Conservation (phyloP, 2,113 vertebrate genomes). For the Noturus placidus region DNA sequence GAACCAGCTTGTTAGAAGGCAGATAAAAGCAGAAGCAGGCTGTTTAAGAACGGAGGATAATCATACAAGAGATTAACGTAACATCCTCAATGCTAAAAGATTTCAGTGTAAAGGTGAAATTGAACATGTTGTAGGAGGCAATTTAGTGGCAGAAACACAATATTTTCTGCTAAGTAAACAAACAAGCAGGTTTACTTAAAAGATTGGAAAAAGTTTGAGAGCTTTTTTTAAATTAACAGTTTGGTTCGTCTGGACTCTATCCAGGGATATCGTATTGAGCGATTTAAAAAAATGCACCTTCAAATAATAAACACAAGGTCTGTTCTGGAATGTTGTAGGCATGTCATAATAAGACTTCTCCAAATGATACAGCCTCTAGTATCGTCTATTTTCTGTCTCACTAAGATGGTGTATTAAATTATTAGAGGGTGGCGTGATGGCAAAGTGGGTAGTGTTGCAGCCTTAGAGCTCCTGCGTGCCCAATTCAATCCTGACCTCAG, state of each 20-base stretch:
- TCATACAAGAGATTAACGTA: background rate
- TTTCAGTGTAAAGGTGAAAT: background rate
- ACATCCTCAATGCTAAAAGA: background rate
- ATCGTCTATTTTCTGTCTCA: background rate
- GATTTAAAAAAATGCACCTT: background rate
- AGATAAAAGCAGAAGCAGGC: background rate
- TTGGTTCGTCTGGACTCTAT: background rate
- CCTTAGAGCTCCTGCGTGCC: background rate
- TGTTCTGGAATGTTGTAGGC: background rate
- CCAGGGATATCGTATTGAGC: background rate
- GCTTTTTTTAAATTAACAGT: background rate
- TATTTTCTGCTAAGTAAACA: background rate
- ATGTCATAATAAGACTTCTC: background rate
- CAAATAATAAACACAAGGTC: background rate
- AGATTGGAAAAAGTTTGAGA: background rate
- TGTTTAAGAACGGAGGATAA: background rate
- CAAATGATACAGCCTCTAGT: background rate
- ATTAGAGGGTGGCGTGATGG: background rate
- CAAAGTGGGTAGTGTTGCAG: background rate
- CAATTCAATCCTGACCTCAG: background rate
- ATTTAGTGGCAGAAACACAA: background rate
- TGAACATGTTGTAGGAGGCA: background rate
- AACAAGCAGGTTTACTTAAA: background rate
- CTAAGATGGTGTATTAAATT: background rate
- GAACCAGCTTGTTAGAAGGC: background rate